Evolutionary conservation across 2,797 vertebrate genomes (phyloP), one percentile per base, ranked within the genome.

Genomic region (Lacerta agilis): DNA sequence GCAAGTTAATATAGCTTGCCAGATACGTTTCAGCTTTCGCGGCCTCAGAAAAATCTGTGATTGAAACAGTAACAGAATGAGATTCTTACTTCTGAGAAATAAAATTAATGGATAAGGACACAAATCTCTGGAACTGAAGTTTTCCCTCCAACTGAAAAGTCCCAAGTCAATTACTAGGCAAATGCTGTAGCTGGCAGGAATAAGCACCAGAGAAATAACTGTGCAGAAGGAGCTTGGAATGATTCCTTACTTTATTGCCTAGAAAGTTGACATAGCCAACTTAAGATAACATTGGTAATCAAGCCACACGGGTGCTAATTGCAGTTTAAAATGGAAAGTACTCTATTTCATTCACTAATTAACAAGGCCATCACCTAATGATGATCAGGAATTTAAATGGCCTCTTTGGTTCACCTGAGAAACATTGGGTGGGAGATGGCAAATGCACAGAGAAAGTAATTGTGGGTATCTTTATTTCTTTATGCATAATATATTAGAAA

Each of bases 81-180:
- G 23, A 87, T 94, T 91, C 91, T 89, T 90, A 83, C 2, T 89
- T 85, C 75, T 5, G 67, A 91, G 79, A 38, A 87, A 6, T 78
- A 90, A 86, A 93, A 94, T 67, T 45, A 92, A 93, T 84, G 18
- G 66, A 17, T 85, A 89, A 88, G n/a, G 58, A 88, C 38, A 88
- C 27, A 18, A 91, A 90, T 17, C 36, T 43, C 10, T 86, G 45
- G 33, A 82, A 87, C 1, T 72, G 17, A 87, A 83, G 33, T 69
- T 36, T 75, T 41, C 43, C 79, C 87, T 87, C 29, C 78, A 66
- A 89, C 10, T 85, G 0, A 0, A 8, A 69, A 79, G 33, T 76
- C 55, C 29, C 80, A 77, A 88, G 80, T 64, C 1, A 86, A 85
- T 72, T 71, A 49, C 8, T 87, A 66, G 58, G 43, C 87, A 85